Percentiles rank a stretch among this genome's conserved stretches.
These are phyloP conservation scores for Sebastes iracundus DNA, from an alignment of 2,797 vertebrate genomes.

Conservation along the genomic window DNA sequence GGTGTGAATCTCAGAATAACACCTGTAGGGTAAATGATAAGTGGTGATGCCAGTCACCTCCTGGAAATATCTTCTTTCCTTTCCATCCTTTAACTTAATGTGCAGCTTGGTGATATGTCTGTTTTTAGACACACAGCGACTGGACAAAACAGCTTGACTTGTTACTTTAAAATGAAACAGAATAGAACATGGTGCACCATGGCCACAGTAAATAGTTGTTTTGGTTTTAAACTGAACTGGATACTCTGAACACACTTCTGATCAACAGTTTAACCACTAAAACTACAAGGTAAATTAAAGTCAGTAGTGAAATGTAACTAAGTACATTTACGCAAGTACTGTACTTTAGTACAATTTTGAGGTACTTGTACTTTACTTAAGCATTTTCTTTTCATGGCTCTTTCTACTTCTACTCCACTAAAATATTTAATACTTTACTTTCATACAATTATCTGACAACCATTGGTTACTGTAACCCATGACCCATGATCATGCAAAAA, in stretches of 20 bases:
- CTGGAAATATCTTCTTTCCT: not conserved
- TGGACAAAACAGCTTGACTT: not conserved
- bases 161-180: not conserved
- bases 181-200: not conserved
- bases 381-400: too few relatives aligned
- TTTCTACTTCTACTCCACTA: too few relatives aligned
- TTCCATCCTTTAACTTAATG: not conserved
- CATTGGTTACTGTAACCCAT: too few relatives aligned
- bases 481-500: too few relatives aligned
- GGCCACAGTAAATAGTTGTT: not conserved
- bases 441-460: too few relatives aligned
- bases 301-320: too few relatives aligned
- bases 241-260: not conserved
- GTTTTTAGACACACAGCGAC: not conserved
- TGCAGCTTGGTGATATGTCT: not conserved
- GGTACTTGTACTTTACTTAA: too few relatives aligned
- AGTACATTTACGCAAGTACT: too few relatives aligned
- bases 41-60: not conserved
- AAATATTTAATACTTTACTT: too few relatives aligned
- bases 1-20: conserved; percentile 9
- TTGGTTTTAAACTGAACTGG: not conserved
- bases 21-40: conserved; percentile 6
- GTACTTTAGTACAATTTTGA: too few relatives aligned
- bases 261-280: not conserved
- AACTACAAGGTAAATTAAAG: not conserved